Base-by-base conservation (phyloP, 2,888 invertebrate species). In the Calameuta filiformis region DNA sequence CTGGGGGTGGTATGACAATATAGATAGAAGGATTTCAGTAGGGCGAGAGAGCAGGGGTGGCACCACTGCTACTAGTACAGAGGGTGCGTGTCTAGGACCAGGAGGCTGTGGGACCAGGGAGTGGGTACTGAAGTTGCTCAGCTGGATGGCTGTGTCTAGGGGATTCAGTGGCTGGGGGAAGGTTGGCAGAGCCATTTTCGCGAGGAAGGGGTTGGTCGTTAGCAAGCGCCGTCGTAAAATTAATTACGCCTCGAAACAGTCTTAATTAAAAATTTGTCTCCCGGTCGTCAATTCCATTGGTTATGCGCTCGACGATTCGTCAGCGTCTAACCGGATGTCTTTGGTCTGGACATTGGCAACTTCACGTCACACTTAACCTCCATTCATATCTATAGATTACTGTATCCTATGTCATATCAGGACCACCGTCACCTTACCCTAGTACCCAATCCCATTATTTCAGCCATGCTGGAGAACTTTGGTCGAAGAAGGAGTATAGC, bases 211-310 rank as follows among this genome's bases (percentile, higher is more conserved):
- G 79, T 77, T 79, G 83, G 83, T 85, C 84, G 86, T 85, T 87
- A 88, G 86, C 85, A 83, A 85, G 84, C 86, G 85, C 84, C 86
- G 84, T 87, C 88, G 88, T 87, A 87, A 90, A 91, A 90, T 90
- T 90, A 90, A 91, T 91, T 90, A 90, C 89, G 87, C 85, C 88
- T 89, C 87, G 87, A 90, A 89, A 89, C 87, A 89, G 89, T 90
- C 90, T 90, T 89, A 89, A 91, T 90, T 90, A 90, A 91, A 91
- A 91, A 89, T 89, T 88, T 89, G 89, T 87, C 87, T 86, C 86
- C 84, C 87, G 83, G 81, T 83, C 85, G 86, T 87, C 87, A 87
- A 85, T 82, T 80, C 76, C 34, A 79, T 79, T 75, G 75, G 40
- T 76, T 56, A 69, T 34, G 69, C 75, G 75, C 30, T 37, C 76